Evolutionary conservation across 2,113 vertebrate species (phyloP).

Genomic region (Pampusana beccarii): DNA sequence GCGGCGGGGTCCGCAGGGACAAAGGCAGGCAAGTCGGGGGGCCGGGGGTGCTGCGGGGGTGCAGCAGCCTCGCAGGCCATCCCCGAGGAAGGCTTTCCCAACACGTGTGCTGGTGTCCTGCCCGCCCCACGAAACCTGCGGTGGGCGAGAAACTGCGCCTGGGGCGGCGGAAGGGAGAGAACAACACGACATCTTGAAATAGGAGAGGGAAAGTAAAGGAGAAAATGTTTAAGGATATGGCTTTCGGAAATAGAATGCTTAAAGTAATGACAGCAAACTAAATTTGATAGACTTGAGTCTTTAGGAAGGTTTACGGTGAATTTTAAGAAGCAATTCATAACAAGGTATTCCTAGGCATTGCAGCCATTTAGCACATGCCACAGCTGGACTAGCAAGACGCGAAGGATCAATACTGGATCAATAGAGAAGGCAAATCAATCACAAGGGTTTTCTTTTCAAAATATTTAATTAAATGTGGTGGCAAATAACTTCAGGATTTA

Average conservation of each 20-base stretch:
- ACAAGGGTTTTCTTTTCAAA: constrained; percentile 88
- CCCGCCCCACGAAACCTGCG: neutral
- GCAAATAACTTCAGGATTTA: constrained; percentile 90
- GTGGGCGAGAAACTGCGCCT: neutral
- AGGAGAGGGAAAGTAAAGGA: neutral
- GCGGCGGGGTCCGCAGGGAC: neutral
- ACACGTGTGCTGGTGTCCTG: neutral
- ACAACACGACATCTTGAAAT: neutral
- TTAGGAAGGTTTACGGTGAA: constrained; percentile 42
- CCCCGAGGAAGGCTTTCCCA: neutral
- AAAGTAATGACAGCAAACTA: neutral
- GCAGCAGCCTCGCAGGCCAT: neutral
- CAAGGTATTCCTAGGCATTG: constrained; percentile 73
- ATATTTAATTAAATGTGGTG: constrained; percentile 94
- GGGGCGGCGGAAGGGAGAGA: neutral
- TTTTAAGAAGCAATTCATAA: constrained; percentile 67
- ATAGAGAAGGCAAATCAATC: constrained; percentile 88
- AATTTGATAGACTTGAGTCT: neutral
- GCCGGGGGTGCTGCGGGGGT: neutral
- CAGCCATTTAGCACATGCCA: constrained; percentile 80
- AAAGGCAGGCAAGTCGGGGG: neutral
- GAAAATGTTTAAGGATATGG: neutral
- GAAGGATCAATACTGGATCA: constrained; percentile 85
- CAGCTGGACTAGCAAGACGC: constrained; percentile 77
- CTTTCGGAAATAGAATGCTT: neutral